Conservation (phyloP, 2,113 vertebrate species). For the Beaufortia kweichowensis region DNA sequence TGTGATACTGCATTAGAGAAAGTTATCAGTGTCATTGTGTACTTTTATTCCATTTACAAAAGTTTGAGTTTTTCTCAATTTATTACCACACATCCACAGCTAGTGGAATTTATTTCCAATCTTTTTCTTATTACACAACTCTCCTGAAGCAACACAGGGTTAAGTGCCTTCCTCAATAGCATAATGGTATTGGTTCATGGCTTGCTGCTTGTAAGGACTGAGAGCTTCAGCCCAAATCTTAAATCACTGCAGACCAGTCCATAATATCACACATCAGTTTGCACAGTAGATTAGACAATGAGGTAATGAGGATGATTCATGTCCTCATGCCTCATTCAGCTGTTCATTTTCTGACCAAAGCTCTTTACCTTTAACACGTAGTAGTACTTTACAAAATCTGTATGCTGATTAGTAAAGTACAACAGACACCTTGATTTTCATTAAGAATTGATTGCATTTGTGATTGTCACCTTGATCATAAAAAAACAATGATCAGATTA, state of each 20-base stretch:
- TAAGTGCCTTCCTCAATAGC: not conserved
- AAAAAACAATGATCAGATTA: not conserved
- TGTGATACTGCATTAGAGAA: not conserved
- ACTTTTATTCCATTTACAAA: not conserved
- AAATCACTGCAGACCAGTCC: too few species aligned
- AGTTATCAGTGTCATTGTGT: not conserved
- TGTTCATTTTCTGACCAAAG: not conserved
- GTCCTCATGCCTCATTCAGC: too few species aligned
- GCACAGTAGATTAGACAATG: not conserved
- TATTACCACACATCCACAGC: not conserved
- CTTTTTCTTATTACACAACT: not conserved
- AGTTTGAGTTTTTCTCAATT: not conserved
- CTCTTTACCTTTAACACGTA: too few species aligned
- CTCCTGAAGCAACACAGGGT: not conserved
- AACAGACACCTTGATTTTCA: too few species aligned
- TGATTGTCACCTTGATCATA: not conserved
- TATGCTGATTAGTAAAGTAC: too few species aligned
- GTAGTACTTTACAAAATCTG: too few species aligned
- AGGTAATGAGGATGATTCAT: not conserved
- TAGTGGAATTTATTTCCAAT: not conserved
- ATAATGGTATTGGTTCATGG: not conserved
- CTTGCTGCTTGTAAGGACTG: not conserved
- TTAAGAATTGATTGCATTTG: not conserved
- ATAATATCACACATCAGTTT: not conserved
- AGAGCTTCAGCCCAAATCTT: not conserved